Evolutionary conservation across 2,797 vertebrate species (phyloP), one percentile per base, ranked within the genome.

Genomic region (Austrolebias charrua): DNA sequence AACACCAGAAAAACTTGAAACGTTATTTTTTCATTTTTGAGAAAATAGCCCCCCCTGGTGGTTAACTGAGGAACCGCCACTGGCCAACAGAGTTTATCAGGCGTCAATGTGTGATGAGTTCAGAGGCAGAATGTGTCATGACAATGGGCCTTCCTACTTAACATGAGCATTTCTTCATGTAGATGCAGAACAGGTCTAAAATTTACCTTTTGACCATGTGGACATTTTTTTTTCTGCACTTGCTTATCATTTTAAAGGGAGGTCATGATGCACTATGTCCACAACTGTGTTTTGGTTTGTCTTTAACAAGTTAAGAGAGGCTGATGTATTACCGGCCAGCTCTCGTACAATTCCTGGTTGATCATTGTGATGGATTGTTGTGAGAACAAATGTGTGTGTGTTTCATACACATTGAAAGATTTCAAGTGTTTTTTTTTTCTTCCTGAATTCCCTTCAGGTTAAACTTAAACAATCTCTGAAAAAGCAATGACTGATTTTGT

Each of bases 291-390:
- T 48, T 73, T 40, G 64, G 62, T 78, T 66, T 75, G 69, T 78
- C 78, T 76, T 74, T 82, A 88, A 88, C 86, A 75, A 86, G 81
- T 83, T 81, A 62, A 76, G 84, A 87, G 74, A 81, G 81, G 77
- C 83, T 87, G 88, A 90, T 87, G 76, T 84, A 86, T 13, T 81
- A 84, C 33, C 69, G 66, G 86, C 83, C 86, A 73, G 73, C 66
- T 85, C 73, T 59, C 61, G 81, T 85, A 79, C 63, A 12, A 51
- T 76, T 65, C 69, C 65, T 60, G 74, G 82, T 86, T 88, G 82
- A 87, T 90, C 82, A 86, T 69, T 61, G 72, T 87, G 86, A 88
- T 84, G 73, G 81, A 88, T 83, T 74, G 82, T 75, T 59, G 28
- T 63, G 56, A 38, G 31, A 33, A 33, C 6, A 4, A 33, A 33